A percentile compares a stretch with the other conserved stretches of the same genome.
These are phyloP conservation scores for Synanthedon andrenaeformis DNA, from an alignment of 2,888 invertebrate genomes.

Conservation along the genomic window DNA sequence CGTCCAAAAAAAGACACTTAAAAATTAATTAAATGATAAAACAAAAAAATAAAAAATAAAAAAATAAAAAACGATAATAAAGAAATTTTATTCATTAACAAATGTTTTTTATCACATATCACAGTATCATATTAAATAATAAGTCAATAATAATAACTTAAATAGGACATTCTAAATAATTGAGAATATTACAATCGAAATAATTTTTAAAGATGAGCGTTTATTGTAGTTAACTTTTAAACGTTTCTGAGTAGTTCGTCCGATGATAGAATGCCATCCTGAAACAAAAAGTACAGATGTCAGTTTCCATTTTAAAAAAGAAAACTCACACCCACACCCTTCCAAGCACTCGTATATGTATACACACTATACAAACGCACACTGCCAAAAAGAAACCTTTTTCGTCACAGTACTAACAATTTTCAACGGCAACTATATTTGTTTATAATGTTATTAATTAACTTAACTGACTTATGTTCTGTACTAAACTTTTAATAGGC, in stretches of 20 bases:
- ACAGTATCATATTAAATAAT: slow-evolving; percentile 51
- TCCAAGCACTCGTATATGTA: too few species aligned
- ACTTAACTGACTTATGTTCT: too few species aligned
- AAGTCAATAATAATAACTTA: slow-evolving; percentile 12
- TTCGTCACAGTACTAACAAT: too few species aligned
- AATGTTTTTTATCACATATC: slow-evolving; percentile 40
- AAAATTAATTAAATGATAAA: neutral
- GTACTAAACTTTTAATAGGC: too few species aligned
- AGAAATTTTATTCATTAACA: slow-evolving; percentile 15
- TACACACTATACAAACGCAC: too few species aligned
- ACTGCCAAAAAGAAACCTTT: too few species aligned
- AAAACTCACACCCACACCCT: too few species aligned
- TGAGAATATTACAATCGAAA: neutral
- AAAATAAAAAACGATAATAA: slow-evolving; percentile 6
- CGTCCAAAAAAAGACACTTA: neutral
- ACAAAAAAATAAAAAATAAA: slow-evolving; percentile 2
- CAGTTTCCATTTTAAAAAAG: too few species aligned
- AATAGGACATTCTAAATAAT: neutral
- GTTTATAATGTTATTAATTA: too few species aligned
- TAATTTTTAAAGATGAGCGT: neutral
- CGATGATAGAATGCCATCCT: slow-evolving; percentile 69
- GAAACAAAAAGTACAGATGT: slow-evolving; percentile 27
- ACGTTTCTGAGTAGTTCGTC: slow-evolving; percentile 68
- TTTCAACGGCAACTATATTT: too few species aligned
- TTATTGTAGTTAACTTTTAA: slow-evolving; percentile 25